Evolutionary conservation across 2,113 vertebrate species (phyloP).

Genomic region (Taxidea taxus): DNA sequence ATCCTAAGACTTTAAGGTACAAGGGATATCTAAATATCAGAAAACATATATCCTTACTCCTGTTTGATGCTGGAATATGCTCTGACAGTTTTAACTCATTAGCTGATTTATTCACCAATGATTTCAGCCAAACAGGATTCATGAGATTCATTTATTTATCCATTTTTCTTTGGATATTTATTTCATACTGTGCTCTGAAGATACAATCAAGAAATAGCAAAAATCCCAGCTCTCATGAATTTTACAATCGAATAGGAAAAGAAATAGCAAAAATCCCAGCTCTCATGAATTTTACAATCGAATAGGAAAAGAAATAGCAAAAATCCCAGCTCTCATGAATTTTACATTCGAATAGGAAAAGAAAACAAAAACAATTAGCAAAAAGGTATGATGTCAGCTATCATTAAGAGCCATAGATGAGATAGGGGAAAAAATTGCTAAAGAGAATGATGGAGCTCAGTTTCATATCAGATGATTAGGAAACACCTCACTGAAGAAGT

Average conservation of each 20-base stretch:
- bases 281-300: too few species aligned
- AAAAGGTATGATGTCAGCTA: not conserved
- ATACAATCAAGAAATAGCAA: not conserved
- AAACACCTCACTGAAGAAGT: not conserved
- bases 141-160: slow-evolving; percentile 5
- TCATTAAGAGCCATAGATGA: not conserved
- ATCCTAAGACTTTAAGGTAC: not conserved
- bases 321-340: not conserved
- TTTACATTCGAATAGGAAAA: not conserved
- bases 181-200: not conserved
- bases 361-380: not conserved
- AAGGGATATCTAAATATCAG: not conserved
- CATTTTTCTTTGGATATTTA: not conserved
- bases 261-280: not conserved
- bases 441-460: not conserved
- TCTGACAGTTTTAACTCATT: not conserved
- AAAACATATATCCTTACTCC: not conserved
- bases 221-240: not conserved
- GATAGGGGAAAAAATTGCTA: not conserved
- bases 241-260: not conserved
- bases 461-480: not conserved
- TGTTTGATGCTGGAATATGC: not conserved
- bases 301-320: too few species aligned
- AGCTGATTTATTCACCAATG: not conserved
- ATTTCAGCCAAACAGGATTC: not conserved